phyloP scores from a whole-genome alignment of 2,113 vertebrate species.

The Chloropsis hardwickii region DNA sequence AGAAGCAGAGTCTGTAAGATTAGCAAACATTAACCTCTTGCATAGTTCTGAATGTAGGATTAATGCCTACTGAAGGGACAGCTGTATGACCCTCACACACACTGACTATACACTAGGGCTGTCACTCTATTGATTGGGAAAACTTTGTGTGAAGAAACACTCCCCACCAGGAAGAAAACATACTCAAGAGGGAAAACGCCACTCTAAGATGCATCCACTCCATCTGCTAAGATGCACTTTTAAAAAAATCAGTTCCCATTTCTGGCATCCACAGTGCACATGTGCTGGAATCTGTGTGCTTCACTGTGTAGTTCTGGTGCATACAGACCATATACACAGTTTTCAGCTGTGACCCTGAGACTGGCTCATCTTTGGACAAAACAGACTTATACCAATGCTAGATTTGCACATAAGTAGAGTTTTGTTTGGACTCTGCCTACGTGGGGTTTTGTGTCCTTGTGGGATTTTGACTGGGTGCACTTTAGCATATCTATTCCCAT shows the following conservation, averaged over 20 bases:
- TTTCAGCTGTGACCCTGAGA: constrained; percentile 17
- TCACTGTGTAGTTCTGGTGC: background rate
- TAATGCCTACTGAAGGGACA: constrained; percentile 49
- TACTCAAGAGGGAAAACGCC: background rate
- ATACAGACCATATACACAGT: background rate
- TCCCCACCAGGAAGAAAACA: background rate
- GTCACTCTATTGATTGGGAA: background rate
- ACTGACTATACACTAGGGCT: constrained; percentile 20
- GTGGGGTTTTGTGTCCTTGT: background rate
- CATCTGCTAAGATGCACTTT: background rate
- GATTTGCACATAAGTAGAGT: background rate
- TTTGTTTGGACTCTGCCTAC: background rate
- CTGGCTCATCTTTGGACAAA: background rate
- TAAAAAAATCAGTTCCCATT: background rate
- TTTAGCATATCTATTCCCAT: background rate
- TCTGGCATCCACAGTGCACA: background rate
- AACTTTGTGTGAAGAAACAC: constrained; percentile 23
- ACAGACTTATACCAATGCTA: background rate
- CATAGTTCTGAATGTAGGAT: constrained; percentile 41
- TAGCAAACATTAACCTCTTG: constrained; percentile 59
- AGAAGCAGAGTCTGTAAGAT: constrained; percentile 52
- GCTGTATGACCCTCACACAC: background rate
- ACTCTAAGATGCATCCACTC: background rate
- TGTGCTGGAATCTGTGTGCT: background rate
- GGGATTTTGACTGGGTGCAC: background rate